Conservation (phyloP, 2,113 vertebrate genomes). For the Bucco capensis region DNA sequence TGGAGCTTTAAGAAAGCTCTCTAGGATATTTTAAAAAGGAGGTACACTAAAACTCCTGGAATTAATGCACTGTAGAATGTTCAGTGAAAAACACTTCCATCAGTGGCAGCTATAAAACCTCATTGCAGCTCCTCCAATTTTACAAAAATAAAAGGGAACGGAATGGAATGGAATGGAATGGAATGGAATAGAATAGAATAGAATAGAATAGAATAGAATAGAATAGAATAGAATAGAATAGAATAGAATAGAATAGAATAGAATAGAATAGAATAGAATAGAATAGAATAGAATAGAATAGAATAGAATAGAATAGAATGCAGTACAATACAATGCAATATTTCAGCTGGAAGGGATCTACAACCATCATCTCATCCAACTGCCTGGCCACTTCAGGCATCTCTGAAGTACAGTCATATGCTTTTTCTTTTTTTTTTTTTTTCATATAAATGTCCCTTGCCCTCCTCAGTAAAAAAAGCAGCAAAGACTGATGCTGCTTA, state of each 20-base stretch:
- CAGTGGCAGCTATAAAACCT: not conserved
- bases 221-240: not conserved
- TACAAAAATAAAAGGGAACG: not conserved
- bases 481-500: not conserved
- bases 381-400: not conserved
- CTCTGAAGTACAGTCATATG: not conserved
- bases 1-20: not conserved
- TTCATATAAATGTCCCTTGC: not conserved
- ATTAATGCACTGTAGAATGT: not conserved
- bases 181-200: not conserved
- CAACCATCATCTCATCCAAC: not conserved
- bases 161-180: not conserved
- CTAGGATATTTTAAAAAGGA: not conserved
- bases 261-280: not conserved
- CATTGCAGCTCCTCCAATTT: not conserved
- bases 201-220: not conserved
- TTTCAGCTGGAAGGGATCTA: not conserved
- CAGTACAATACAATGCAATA: too few relatives aligned
- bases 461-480: not conserved
- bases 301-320: not conserved
- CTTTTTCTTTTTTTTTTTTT: too few relatives aligned
- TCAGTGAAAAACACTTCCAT: not conserved
- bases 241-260: not conserved
- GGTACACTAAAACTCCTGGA: not conserved
- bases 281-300: not conserved